phyloP scores from a whole-genome alignment of 2,113 vertebrate species.

The Martes martes region DNA sequence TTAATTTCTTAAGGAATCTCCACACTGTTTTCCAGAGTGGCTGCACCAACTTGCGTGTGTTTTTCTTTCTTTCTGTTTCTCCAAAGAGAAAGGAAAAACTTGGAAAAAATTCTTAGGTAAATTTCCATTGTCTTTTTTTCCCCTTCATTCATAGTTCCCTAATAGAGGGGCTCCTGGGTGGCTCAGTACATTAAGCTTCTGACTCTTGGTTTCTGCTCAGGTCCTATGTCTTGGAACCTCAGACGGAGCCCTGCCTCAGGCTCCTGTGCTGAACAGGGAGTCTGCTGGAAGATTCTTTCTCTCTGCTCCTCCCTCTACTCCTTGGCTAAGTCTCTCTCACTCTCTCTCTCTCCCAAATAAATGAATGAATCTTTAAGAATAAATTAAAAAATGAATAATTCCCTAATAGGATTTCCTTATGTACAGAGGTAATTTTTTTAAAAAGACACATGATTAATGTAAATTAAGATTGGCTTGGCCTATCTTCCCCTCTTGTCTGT shows the following conservation, averaged over 20 bases:
- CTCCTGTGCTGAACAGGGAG: background rate
- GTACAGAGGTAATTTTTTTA: conserved; percentile 19
- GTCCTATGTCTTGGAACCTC: background rate
- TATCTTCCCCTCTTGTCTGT: background rate
- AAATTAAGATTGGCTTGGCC: conserved; percentile 28
- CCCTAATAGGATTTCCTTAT: background rate
- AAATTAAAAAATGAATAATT: background rate
- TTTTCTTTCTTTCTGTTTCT: background rate
- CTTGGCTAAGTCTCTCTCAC: background rate
- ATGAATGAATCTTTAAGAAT: background rate
- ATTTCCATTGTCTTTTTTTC: background rate
- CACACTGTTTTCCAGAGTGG: no score
- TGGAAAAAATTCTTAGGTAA: background rate
- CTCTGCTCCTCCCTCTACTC: background rate
- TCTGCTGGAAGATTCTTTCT: background rate
- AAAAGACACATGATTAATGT: conserved; percentile 17
- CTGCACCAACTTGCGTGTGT: background rate
- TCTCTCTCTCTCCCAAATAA: background rate
- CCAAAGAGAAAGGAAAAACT: background rate
- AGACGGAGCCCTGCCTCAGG: background rate
- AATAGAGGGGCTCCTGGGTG: background rate
- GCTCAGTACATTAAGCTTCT: background rate
- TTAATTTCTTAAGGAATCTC: no score
- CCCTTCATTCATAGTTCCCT: background rate
- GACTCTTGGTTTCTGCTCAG: background rate